Evolutionary conservation across 2,888 invertebrate genomes (phyloP).

Genomic region (Hyposoter dolosus): DNA sequence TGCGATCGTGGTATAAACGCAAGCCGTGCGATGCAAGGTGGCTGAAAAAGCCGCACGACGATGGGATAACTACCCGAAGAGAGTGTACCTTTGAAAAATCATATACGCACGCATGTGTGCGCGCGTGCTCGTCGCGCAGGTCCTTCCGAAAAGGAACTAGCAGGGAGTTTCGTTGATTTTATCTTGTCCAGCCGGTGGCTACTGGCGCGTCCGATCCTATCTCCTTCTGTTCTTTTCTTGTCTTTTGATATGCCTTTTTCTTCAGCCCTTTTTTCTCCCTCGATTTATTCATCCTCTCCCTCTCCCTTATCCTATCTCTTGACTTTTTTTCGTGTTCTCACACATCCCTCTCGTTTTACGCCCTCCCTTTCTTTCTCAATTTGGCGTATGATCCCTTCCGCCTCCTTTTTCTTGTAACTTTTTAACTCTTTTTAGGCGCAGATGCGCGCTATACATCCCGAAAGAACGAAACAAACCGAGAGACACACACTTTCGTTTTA

Average conservation of each 20-base stretch:
- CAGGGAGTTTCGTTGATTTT: constrained; percentile 71
- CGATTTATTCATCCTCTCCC: constrained; percentile 32
- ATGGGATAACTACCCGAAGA: constrained; percentile 49
- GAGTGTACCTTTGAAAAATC: constrained; percentile 66
- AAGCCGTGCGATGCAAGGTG: constrained; percentile 75
- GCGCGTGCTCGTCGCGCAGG: constrained; percentile 33
- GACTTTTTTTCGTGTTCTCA: constrained; percentile 24
- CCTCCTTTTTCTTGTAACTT: neutral
- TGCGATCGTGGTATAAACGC: constrained; percentile 52
- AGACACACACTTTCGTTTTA: constrained; percentile 12
- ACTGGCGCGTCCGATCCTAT: constrained; percentile 73
- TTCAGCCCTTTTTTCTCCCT: constrained; percentile 4
- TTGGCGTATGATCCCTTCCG: constrained; percentile 1
- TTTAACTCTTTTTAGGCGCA: constrained; percentile 31
- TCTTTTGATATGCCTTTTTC: constrained; percentile 42
- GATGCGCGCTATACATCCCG: constrained; percentile 32
- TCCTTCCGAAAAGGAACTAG: constrained; percentile 30
- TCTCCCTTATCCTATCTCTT: constrained; percentile 23
- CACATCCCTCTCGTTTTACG: constrained; percentile 22
- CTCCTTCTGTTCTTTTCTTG: constrained; percentile 65
- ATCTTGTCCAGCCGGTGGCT: constrained; percentile 80
- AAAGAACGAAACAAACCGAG: neutral
- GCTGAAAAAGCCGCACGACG: constrained; percentile 73
- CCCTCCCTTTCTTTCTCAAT: constrained; percentile 38
- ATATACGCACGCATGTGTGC: constrained; percentile 1